Base-by-base conservation (phyloP, 2,888 invertebrate genomes). In the Lochmaea capreae region DNA sequence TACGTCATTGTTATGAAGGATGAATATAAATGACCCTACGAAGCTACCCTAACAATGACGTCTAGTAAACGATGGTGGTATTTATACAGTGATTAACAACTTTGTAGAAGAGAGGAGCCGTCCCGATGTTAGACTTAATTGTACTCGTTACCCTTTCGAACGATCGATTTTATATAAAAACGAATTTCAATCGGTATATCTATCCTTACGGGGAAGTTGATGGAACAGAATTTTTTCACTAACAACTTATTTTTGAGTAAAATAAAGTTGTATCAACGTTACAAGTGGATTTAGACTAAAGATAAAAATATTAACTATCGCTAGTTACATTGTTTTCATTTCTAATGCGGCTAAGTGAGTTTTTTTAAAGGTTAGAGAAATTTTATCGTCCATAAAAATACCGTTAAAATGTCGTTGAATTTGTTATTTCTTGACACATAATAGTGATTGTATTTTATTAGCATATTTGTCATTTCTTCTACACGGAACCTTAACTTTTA, bases 11-110 rank as follows among this genome's bases (percentile, higher is more conserved):
- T 76, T 76, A 74, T 72, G 69, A 66, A 68, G 75, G 74, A 77
- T 76, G 74, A 76, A 77, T 76, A 76, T 74, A 76, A 76, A 77
- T 74, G 72, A 71, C 65, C 73, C 67, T 69, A 71, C 66, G 59
- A 65, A 66, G 71, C 73, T 63, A 70, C 71, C 71, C 76, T 70
- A 71, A 76, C 77, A 76, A 77, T 73, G 76, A 70, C 72, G 75
- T 70, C 59, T 69, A 67, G 76, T 76, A 75, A 76, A 66, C 74
- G 75, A 70, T 72, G 77, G 75, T 63, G 76, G 79, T 79, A 80
- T 81, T 81, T 81, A 79, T 75, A 74, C 76, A 79, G 78, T 79
- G 81, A 81, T 81, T 80, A 81, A 80, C 80, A 79, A 80, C 77
- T 78, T 78, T 77, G 78, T 76, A 68, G 74, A 75, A 70, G 71